Percentiles rank a stretch among this genome's conserved stretches.
Evolutionary conservation across 2,888 invertebrate genomes (phyloP).

Genomic region (Tenthredo notha): DNA sequence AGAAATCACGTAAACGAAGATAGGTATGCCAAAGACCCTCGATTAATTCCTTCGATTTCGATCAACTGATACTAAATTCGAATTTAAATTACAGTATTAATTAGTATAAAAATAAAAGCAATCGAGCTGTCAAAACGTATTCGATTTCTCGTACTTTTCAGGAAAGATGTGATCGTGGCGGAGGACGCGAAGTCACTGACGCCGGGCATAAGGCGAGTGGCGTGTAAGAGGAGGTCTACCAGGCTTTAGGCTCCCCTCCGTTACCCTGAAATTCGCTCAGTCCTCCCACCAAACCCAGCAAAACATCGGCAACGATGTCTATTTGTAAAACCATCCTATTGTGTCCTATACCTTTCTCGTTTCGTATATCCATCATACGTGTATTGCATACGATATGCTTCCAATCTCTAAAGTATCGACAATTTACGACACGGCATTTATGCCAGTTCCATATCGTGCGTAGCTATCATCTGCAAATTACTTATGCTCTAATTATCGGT

Average conservation of each 20-base stretch:
- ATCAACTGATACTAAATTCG: not conserved
- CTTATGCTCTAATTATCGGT: slow-evolving; percentile 36
- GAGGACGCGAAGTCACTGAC: slow-evolving; percentile 77
- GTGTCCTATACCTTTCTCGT: slow-evolving; percentile 32
- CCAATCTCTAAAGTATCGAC: slow-evolving; percentile 1
- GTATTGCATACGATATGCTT: slow-evolving; percentile 27
- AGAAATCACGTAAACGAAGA: slow-evolving; percentile 27
- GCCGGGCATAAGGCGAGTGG: slow-evolving; percentile 73
- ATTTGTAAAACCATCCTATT: slow-evolving; percentile 49
- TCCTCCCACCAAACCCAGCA: slow-evolving; percentile 36
- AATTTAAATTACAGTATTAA: slow-evolving; percentile 9
- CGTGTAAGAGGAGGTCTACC: slow-evolving; percentile 70
- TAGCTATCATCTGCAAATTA: not conserved
- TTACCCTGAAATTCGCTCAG: not conserved
- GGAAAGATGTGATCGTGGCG: slow-evolving; percentile 74
- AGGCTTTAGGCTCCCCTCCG: slow-evolving; percentile 47
- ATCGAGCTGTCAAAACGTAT: slow-evolving; percentile 40
- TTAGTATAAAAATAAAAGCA: not conserved
- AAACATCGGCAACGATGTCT: slow-evolving; percentile 37
- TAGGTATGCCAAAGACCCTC: not conserved
- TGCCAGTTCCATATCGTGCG: not conserved
- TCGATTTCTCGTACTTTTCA: slow-evolving; percentile 59
- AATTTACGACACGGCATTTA: not conserved
- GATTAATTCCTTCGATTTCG: not conserved
- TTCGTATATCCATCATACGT: slow-evolving; percentile 38